Conservation (phyloP, 2,797 vertebrate genomes). For the Acanthornis magna region DNA sequence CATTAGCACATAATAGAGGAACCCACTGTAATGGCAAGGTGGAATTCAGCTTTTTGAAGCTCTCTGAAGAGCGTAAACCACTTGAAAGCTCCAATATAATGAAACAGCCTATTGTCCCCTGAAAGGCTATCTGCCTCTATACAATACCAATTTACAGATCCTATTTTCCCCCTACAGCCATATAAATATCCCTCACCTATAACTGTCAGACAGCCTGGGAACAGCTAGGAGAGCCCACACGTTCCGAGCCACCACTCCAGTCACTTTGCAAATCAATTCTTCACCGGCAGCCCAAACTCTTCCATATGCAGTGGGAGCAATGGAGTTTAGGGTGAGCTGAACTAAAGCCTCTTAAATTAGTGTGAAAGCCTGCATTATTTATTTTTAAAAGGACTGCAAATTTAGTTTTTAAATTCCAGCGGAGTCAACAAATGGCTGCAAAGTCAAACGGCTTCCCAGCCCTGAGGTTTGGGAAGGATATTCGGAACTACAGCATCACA, state of each 20-base stretch:
- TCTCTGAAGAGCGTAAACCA: background rate
- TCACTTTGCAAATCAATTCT: background rate
- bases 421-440: background rate
- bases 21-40: background rate
- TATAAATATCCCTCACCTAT: background rate
- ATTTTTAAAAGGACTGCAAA: background rate
- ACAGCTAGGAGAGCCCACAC: background rate
- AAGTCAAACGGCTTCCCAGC: background rate
- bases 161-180: background rate
- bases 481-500: background rate
- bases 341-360: background rate
- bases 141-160: constrained; percentile 15
- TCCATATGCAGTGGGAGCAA: background rate
- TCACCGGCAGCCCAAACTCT: background rate
- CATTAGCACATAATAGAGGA: constrained; percentile 14
- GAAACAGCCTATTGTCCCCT: background rate
- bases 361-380: background rate
- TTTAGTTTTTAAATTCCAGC: background rate
- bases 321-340: background rate
- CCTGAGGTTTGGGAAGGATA: background rate
- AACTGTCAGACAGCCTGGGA: background rate
- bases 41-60: constrained; percentile 37
- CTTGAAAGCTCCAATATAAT: background rate
- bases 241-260: accelerated
- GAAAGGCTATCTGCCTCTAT: background rate